Percentiles rank a stretch among this genome's conserved stretches.
Conservation (phyloP, 1,140 invertebrate species). For the Caenorhabditis briggsae region DNA sequence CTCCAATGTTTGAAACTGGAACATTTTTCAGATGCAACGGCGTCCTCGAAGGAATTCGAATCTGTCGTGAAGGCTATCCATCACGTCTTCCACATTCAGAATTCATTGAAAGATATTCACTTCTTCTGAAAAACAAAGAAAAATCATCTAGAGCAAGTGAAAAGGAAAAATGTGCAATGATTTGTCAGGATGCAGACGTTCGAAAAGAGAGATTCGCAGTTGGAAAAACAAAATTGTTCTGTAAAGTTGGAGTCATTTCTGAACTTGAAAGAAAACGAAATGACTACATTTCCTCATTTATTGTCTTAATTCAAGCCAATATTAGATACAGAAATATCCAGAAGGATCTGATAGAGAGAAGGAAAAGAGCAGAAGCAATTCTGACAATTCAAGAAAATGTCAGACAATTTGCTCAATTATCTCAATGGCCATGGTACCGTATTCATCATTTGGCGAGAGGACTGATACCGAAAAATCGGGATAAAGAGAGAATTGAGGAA, state of each 20-base stretch:
- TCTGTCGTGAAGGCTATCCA: conserved; percentile 94
- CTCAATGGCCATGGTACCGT: conserved; percentile 68
- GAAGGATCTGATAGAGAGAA: conserved; percentile 67
- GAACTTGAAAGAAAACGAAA: conserved; percentile 70
- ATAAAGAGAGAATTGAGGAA: conserved; percentile 66
- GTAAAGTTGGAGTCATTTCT: conserved; percentile 73
- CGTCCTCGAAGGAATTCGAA: conserved; percentile 95
- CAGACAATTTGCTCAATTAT: conserved; percentile 61
- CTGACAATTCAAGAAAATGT: conserved; percentile 72
- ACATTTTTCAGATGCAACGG: conserved; percentile 80
- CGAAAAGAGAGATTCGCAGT: conserved; percentile 67
- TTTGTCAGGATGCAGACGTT: conserved; percentile 64
- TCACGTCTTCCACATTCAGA: conserved; percentile 90
- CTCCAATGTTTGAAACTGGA: too few relatives aligned
- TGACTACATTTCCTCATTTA: conserved; percentile 61
- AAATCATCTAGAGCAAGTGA: conserved; percentile 3
- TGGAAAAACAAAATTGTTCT: conserved; percentile 74
- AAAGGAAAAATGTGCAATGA: conserved; percentile 47
- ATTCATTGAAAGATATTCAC: conserved; percentile 85
- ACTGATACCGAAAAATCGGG: conserved; percentile 68
- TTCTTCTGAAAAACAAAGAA: conserved; percentile 51
- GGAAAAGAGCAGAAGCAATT: conserved; percentile 56
- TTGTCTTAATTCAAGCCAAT: conserved; percentile 69
- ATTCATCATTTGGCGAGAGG: conserved; percentile 59
- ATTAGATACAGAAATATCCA: conserved; percentile 67